Base-by-base conservation (phyloP, 2,113 vertebrate genomes). In the Pitta sordida region DNA sequence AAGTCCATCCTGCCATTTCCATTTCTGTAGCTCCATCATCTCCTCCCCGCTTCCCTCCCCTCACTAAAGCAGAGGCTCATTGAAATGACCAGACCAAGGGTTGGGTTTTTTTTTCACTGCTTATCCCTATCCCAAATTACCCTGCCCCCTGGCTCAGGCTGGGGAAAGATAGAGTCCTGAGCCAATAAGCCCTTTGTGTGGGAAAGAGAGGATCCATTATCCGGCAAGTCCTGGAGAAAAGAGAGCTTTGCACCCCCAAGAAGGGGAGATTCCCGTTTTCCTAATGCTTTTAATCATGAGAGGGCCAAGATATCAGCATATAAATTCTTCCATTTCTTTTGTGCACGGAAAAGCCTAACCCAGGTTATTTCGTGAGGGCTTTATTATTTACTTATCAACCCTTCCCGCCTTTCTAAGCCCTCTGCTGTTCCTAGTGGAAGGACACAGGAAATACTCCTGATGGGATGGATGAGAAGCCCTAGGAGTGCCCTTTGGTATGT, bases 61-160 rank as follows among this genome's bases (percentile, higher is more conserved):
- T 87, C 55, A 5, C 43, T 32, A 59, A 77, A 90, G 78, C 86
- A 68, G 69, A 84, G 65, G 37, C 94, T 95, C 73, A 10, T 34
- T 86, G 88, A 95, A 94, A 91, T 91, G 88, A 92, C 76, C 91
- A 88, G 67, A 64, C 69, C 58, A 30, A 14, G 0, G 65, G 64
- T n/a, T n/a, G n/a, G n/a, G n/a, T n/a, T n/a, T n/a, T n/a, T 95
- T 86, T 95, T 73, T 80, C 88, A 75, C 0, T 12, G 92, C 88
- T 96, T 95, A 96, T 94, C 95, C 92, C 88, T 84, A 48, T 67
- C 91, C 96, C 89, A 94, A 93, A 96, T 96, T 93, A 90, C 77
- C 73, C 94, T 95, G 88, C 94, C 96, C 89, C 65, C 69, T 79
- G 95, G 94, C 95, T 94, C 86, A 55, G 86, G 91, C 69, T 79